Evolutionary conservation across 2,797 vertebrate species (phyloP).

Genomic region (Karalla daura): DNA sequence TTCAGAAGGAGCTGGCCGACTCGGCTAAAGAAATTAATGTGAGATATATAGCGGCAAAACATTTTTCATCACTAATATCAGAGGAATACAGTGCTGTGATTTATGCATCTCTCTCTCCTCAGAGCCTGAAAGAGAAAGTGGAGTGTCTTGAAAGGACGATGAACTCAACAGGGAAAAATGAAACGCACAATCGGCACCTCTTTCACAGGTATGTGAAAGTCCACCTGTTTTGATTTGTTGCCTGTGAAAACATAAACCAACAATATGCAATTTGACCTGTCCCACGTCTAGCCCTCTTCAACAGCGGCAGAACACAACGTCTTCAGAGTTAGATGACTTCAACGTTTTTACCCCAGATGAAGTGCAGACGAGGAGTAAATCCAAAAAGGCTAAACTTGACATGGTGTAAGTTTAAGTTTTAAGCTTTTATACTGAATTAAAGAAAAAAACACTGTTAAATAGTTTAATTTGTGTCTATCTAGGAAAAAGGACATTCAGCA

Average conservation of each 20-base stretch:
- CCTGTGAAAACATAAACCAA: background rate
- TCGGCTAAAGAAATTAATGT: constrained; percentile 94
- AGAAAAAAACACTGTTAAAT: too few species aligned
- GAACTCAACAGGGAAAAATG: constrained; percentile 89
- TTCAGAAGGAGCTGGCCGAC: constrained; percentile 90
- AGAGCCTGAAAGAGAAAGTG: constrained; percentile 96
- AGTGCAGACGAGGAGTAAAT: constrained; percentile 72
- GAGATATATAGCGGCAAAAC: constrained; percentile 34
- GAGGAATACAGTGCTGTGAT: background rate
- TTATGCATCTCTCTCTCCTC: constrained; percentile 10
- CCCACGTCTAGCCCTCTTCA: constrained; percentile 86
- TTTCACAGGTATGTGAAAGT: constrained; percentile 87
- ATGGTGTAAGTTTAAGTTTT: too few species aligned
- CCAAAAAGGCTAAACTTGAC: too few species aligned
- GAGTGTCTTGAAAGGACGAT: constrained; percentile 93
- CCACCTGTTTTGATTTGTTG: accelerated
- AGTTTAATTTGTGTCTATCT: too few species aligned
- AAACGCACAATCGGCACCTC: constrained; percentile 89
- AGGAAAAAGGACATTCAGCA: too few species aligned
- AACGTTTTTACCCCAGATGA: constrained; percentile 89
- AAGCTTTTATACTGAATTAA: too few species aligned
- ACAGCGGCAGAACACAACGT: too few species aligned
- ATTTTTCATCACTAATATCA: background rate
- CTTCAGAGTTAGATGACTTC: too few species aligned
- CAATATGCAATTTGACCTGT: background rate